These are phyloP conservation scores for Galerucella nymphaeae DNA, from an alignment of 2,888 invertebrate species.

Conservation along the genomic window DNA sequence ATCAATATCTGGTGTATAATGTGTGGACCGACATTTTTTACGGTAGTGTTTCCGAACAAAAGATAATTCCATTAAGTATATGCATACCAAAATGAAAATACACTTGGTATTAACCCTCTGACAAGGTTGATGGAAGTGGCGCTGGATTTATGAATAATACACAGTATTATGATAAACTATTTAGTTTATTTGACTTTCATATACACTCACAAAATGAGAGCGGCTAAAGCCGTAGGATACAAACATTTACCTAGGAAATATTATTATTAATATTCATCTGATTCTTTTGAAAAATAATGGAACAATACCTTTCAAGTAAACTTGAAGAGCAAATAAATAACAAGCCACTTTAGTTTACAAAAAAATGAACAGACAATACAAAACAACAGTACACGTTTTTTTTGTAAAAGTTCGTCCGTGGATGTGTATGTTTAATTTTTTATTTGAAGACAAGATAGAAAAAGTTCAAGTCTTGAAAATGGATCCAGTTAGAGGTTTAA, in stretches of 20 bases:
- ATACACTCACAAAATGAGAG: slow-evolving; percentile 68
- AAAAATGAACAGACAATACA: slow-evolving; percentile 25
- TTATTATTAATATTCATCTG: slow-evolving; percentile 67
- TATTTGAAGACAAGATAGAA: slow-evolving; percentile 4
- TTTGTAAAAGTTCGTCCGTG: background rate
- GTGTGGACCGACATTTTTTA: slow-evolving; percentile 7
- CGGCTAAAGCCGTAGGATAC: slow-evolving; percentile 67
- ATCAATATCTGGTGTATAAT: slow-evolving; percentile 15
- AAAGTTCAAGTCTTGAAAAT: background rate
- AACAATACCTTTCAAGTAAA: slow-evolving; percentile 50
- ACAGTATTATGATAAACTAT: slow-evolving; percentile 65
- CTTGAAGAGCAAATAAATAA: slow-evolving; percentile 28
- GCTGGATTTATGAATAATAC: slow-evolving; percentile 41
- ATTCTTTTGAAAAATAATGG: slow-evolving; percentile 58
- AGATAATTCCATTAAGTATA: slow-evolving; percentile 22
- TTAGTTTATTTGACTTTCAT: slow-evolving; percentile 69
- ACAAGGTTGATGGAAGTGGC: slow-evolving; percentile 23
- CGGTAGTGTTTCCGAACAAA: slow-evolving; percentile 14
- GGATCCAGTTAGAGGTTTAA: background rate
- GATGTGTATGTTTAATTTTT: background rate
- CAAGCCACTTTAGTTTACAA: slow-evolving; percentile 30
- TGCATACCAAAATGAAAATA: slow-evolving; percentile 15
- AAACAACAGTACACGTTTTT: slow-evolving; percentile 4
- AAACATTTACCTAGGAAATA: slow-evolving; percentile 68
- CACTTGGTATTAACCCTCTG: slow-evolving; percentile 11